phyloP scores from a whole-genome alignment of 2,888 invertebrate species.

The Lithophane semibrunnea region DNA sequence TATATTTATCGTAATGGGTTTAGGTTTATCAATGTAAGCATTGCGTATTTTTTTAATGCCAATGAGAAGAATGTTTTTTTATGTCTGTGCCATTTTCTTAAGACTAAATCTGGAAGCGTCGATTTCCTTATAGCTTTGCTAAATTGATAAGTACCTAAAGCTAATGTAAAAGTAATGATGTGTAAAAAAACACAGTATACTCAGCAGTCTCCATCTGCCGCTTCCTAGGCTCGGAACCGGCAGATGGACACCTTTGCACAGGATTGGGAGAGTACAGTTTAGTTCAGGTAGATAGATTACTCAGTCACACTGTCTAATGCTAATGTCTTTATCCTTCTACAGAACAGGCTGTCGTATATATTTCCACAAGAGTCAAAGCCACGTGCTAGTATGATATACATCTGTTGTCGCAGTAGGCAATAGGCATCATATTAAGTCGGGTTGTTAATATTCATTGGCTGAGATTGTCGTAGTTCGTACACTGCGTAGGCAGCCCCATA shows the following conservation, averaged over 20 bases:
- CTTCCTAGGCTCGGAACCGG: no score
- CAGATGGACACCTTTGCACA: not conserved
- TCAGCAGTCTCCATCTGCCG: no score
- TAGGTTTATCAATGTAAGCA: slow-evolving; percentile 2
- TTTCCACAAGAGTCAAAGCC: slow-evolving; percentile 7
- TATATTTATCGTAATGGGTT: slow-evolving; percentile 49
- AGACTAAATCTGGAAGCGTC: no score
- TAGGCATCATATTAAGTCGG: slow-evolving; percentile 77
- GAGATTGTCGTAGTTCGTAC: slow-evolving; percentile 77
- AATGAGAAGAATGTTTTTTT: not conserved
- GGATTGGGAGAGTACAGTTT: not conserved
- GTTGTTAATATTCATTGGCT: slow-evolving; percentile 87
- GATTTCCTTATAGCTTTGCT: not conserved
- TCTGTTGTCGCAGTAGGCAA: slow-evolving; percentile 75
- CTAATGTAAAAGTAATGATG: not conserved
- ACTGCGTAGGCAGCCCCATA: slow-evolving; percentile 82
- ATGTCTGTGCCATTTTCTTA: not conserved
- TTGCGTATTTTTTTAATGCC: not conserved
- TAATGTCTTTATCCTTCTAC: slow-evolving; percentile 38
- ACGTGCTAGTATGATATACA: slow-evolving; percentile 65
- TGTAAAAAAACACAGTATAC: not conserved
- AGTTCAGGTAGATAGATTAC: not conserved
- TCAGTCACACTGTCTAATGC: slow-evolving; percentile 2
- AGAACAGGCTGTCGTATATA: slow-evolving; percentile 8
- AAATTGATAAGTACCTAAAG: not conserved